Conservation (phyloP, 2,888 invertebrate species). For the Phytoseiulus persimilis region DNA sequence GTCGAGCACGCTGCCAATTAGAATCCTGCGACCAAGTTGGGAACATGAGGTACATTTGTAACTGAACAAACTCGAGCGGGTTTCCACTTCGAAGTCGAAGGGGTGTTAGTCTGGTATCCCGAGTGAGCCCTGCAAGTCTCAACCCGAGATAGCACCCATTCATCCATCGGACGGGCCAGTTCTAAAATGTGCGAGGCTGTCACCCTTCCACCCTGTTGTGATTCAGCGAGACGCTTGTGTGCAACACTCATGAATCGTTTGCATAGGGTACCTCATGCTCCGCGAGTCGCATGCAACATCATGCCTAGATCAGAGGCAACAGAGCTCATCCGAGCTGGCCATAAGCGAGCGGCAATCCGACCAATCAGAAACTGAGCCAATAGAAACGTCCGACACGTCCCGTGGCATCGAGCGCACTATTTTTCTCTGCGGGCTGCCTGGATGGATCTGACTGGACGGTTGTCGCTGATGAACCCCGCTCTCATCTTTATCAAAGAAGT, state of each 20-base stretch:
- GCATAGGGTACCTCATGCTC: background rate
- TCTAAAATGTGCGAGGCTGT: background rate
- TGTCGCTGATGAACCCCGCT: too few species aligned
- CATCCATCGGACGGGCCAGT: background rate
- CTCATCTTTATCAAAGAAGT: too few species aligned
- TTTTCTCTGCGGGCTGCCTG: too few species aligned
- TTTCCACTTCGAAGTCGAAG: background rate
- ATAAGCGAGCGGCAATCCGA: too few species aligned
- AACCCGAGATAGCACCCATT: background rate
- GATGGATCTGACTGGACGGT: too few species aligned
- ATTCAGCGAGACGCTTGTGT: background rate
- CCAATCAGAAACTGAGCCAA: too few species aligned
- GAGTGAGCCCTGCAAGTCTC: background rate
- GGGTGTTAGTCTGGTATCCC: background rate
- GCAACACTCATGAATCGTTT: background rate
- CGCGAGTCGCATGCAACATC: background rate
- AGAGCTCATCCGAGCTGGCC: too few species aligned
- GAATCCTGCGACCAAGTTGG: background rate
- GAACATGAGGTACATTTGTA: background rate
- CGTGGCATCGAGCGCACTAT: too few species aligned
- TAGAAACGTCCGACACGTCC: too few species aligned
- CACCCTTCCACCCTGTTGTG: background rate
- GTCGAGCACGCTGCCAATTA: background rate
- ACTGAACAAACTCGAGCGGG: background rate
- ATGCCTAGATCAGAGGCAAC: too few species aligned